Percentiles rank a stretch among this genome's conserved stretches.
phyloP scores from a whole-genome alignment of 2,797 vertebrate genomes.

The Falco concolor region DNA sequence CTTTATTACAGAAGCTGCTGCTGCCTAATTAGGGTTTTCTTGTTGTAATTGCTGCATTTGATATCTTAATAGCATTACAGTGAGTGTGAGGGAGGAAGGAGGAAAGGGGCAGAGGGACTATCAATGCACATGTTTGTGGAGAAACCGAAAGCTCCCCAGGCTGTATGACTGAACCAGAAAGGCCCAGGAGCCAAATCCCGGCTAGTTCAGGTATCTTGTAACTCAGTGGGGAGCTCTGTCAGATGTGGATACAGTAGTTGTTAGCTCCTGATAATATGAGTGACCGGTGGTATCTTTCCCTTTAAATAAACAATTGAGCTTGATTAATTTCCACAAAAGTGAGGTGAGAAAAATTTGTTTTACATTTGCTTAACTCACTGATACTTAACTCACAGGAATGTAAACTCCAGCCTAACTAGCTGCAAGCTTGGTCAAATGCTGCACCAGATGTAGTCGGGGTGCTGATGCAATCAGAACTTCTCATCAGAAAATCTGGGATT shows the following conservation, averaged over 20 bases:
- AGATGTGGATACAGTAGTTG: neutral
- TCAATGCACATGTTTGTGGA: slow-evolving; percentile 4
- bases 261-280: neutral
- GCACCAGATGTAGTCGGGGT: neutral
- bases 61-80: slow-evolving; percentile 72
- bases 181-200: neutral
- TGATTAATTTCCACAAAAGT: neutral
- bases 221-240: neutral
- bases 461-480: neutral
- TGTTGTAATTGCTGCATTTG: slow-evolving; percentile 70
- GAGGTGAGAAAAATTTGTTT: neutral
- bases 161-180: neutral
- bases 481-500: neutral
- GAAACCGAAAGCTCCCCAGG: neutral
- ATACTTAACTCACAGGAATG: neutral
- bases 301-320: neutral
- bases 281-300: neutral
- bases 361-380: neutral
- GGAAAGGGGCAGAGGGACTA: slow-evolving; percentile 50
- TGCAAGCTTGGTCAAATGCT: neutral
- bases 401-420: neutral
- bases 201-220: neutral
- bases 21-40: slow-evolving; percentile 72
- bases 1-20: slow-evolving; percentile 56
- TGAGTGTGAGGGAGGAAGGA: slow-evolving; percentile 19